Evolutionary conservation across 2,888 invertebrate species (phyloP).

Genomic region (Leucozona laternaria): DNA sequence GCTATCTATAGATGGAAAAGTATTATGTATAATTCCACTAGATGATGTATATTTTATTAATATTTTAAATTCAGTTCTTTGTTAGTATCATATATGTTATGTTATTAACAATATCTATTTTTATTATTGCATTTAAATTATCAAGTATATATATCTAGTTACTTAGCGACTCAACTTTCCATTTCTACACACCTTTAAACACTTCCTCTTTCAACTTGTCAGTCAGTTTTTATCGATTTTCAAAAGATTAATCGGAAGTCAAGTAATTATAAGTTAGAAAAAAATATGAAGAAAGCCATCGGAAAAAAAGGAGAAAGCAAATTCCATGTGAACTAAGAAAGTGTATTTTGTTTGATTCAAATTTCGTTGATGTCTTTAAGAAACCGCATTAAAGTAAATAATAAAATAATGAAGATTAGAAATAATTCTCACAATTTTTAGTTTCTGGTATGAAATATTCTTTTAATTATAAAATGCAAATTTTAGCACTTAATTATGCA

Average conservation of each 20-base stretch:
- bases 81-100: not conserved
- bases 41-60: no score
- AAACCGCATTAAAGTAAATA: not conserved
- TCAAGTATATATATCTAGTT: no score
- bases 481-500: no score
- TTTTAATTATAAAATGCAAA: no score
- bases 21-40: not conserved
- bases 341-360: not conserved
- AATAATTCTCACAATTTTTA: not conserved
- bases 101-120: not conserved
- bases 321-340: not conserved
- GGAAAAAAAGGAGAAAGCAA: slow-evolving; percentile 20
- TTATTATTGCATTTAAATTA: not conserved
- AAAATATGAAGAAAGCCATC: not conserved
- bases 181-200: not conserved
- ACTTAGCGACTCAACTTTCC: not conserved
- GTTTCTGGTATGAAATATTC: not conserved
- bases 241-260: not conserved
- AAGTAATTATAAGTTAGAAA: slow-evolving; percentile 9
- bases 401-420: not conserved
- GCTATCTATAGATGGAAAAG: not conserved
- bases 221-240: slow-evolving; percentile 5
- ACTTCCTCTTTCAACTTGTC: not conserved
- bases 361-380: not conserved
- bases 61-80: not conserved